Evolutionary conservation across 1,140 invertebrate species (phyloP), one percentile per base, ranked within the genome.

Genomic region (Akabosia matsudoensis): DNA sequence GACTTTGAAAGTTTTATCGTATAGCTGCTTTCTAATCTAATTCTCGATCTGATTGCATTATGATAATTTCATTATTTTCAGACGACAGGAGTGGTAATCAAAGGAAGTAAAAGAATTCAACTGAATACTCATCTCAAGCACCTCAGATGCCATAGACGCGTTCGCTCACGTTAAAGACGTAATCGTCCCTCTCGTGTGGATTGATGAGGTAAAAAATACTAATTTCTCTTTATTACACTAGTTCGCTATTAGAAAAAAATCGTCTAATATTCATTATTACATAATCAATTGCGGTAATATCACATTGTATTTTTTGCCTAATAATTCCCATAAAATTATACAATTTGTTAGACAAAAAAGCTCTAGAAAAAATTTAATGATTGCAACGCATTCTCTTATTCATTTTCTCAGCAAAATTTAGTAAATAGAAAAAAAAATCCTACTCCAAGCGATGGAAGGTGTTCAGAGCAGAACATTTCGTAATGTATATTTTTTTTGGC

Each of bases 181-280:
- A 2, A 22, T 45, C 13, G 70, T 72, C 24, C 70, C 70, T 3
- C 26, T 72, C 2, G 16, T 72, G 7, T 72, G 70, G 70, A 51
- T 72, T 7, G 70, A 72, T 22, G 70, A 72, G 33, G 70, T 72
- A 72, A 72, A 24, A 22, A 56, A 56, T n/a, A n/a, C n/a, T n/a
- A 56, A 24, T 56, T 22, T 56, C 22, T 4, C n/a, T 45, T 10
- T 18, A 45, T 45, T 18, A 45, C 37, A 45, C 7, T 18, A 45
- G 7, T 45, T 10, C 37, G n/a, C n/a, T n/a, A n/a, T n/a, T n/a
- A n/a, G n/a, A n/a, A n/a, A n/a, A n/a, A n/a, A n/a, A n/a, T n/a
- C n/a, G n/a, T n/a, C n/a, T n/a, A n/a, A n/a, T n/a, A n/a, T n/a
- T n/a, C n/a, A n/a, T n/a, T n/a, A n/a, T n/a, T n/a, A n/a, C n/a